Base-by-base conservation (phyloP, 1,140 invertebrate genomes). In the Drosophila miranda region DNA sequence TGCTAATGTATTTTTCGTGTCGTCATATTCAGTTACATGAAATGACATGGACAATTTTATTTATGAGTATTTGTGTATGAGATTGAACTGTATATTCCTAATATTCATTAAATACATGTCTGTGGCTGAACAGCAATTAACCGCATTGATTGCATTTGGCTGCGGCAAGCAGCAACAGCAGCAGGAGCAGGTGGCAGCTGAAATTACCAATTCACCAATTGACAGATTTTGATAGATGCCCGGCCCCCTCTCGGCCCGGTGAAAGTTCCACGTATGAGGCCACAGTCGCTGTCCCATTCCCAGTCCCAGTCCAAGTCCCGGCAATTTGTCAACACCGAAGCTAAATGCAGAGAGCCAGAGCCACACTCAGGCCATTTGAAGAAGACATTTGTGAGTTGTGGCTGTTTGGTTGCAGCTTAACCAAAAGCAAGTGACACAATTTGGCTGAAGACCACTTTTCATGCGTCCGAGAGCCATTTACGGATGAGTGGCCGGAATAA, bases 191-290 rank as follows among this genome's bases (percentile, higher is more conserved):
- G 55, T 80, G 63, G 63, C 63, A 54, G 26, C 52, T 60, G 60
- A 82, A 81, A 63, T 68, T 73, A 68, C 75, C 49, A 73, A 78
- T 61, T 56, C 55, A 64, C 61, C 73, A 57, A 80, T 81, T 86
- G 81, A 84, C 81, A 84, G 81, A 84, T 84, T 84, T 86, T 84
- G 81, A 84, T 84, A 86, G 86, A 84, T 84, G 81, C 41, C 46
- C 30, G 34, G 51, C 52, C 57, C 26, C 43, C 21, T n/a, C 45
- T 21, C 44, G n/a, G 50, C 34, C 16, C 11, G 61, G 78, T 64
- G 78, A 82, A 82, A 82, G 78, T 82, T 68, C 66, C 66, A 52
- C 42, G 55, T 68, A 49, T 49, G 66, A 60, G 58, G 48, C 48
- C 55, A 48, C 23, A 51, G 38, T 54, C 42, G 19, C 19, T 19